Conservation (phyloP, 2,888 invertebrate genomes). For the Herminia tarsipennalis region DNA sequence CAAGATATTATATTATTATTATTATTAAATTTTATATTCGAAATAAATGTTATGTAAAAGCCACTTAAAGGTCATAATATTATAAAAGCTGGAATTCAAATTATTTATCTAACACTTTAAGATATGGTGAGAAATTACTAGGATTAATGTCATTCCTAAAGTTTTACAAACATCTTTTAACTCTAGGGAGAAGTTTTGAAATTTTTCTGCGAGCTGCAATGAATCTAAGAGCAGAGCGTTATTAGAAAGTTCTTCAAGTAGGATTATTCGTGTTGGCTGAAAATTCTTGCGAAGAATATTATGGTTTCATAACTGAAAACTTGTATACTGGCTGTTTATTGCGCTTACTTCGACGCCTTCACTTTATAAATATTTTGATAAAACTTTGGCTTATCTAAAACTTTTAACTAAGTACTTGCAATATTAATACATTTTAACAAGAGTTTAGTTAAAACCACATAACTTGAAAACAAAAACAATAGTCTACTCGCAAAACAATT, state of each 20-base stretch:
- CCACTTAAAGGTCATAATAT: no score
- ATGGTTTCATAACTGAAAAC: constrained; percentile 54
- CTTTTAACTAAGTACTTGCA: no score
- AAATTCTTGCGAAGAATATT: constrained; percentile 55
- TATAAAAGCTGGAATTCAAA: constrained; percentile 36
- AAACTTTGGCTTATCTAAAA: constrained; percentile 31
- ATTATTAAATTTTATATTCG: no score
- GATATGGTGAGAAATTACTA: constrained; percentile 61
- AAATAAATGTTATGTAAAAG: no score
- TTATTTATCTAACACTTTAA: constrained; percentile 52
- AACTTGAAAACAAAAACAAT: neutral
- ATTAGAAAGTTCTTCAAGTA: constrained; percentile 73
- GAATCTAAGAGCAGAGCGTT: constrained; percentile 72
- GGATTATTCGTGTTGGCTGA: constrained; percentile 62
- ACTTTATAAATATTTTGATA: constrained; percentile 40
- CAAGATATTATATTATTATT: no score
- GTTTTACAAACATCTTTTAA: constrained; percentile 68
- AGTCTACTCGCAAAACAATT: neutral
- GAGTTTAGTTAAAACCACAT: no score
- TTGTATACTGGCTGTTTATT: constrained; percentile 42
- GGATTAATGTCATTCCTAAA: constrained; percentile 73
- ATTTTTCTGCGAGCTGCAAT: constrained; percentile 76
- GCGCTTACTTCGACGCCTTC: constrained; percentile 21
- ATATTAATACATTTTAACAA: no score
- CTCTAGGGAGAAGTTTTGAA: constrained; percentile 61